These are phyloP conservation scores for Pyrrhia umbra DNA, from an alignment of 2,888 invertebrate genomes.

Conservation along the genomic window DNA sequence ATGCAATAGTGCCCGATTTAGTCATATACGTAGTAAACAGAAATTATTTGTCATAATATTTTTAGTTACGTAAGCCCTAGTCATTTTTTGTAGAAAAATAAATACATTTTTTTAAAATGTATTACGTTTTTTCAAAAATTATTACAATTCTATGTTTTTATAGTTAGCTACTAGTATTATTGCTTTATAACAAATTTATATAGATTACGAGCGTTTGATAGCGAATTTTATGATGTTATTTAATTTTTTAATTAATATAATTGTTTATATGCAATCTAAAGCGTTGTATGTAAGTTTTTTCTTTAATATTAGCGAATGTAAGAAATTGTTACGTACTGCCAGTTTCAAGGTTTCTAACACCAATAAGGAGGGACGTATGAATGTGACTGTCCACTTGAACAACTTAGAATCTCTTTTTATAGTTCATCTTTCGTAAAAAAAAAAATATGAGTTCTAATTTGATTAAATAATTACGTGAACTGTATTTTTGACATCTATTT, in stretches of 20 bases:
- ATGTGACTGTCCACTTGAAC: slow-evolving; percentile 72
- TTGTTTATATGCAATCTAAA: slow-evolving; percentile 75
- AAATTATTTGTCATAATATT: slow-evolving; percentile 6
- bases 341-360: slow-evolving; percentile 87
- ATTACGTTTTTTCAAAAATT: slow-evolving; percentile 44
- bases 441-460: slow-evolving; percentile 41
- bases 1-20: slow-evolving; percentile 33
- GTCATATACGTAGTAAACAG: slow-evolving; percentile 2
- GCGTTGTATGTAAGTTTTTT: slow-evolving; percentile 73
- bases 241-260: slow-evolving; percentile 70
- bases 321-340: slow-evolving; percentile 84
- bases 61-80: slow-evolving; percentile 37
- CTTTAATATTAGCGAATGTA: slow-evolving; percentile 72
- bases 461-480: slow-evolving; percentile 46
- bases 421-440: slow-evolving; percentile 42
- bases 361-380: slow-evolving; percentile 76
- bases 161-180: slow-evolving; percentile 69
- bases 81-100: slow-evolving; percentile 16
- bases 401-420: slow-evolving; percentile 62
- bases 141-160: slow-evolving; percentile 68
- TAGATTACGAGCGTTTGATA: slow-evolving; percentile 78
- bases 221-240: slow-evolving; percentile 79
- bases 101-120: background rate
- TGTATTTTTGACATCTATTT: slow-evolving; percentile 40
- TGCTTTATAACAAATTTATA: slow-evolving; percentile 74